Evolutionary conservation across 2,888 invertebrate species (phyloP).

Genomic region (Diarsia mendica): DNA sequence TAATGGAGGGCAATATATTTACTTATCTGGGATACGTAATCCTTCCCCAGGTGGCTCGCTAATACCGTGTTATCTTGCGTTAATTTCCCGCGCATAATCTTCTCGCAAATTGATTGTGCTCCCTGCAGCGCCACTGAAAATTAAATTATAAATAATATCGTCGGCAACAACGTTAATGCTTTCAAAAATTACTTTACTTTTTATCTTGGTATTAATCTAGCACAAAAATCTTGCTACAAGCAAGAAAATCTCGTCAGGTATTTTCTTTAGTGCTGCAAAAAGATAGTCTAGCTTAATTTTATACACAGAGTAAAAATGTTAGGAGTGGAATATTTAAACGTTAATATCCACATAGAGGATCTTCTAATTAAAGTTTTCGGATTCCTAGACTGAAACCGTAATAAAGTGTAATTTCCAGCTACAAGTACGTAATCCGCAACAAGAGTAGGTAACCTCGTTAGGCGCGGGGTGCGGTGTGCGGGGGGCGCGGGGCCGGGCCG

Average conservation of each 20-base stretch:
- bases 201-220: constrained; percentile 51
- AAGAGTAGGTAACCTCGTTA: constrained; percentile 74
- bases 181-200: constrained; percentile 48
- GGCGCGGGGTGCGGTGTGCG: constrained; percentile 47
- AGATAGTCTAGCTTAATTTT: constrained; percentile 43
- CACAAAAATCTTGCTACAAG: constrained; percentile 42
- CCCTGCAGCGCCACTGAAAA: constrained; percentile 65
- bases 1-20: constrained; percentile 84
- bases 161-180: constrained; percentile 53
- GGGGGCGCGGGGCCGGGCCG: constrained; percentile 51
- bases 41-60: constrained; percentile 84
- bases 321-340: constrained; percentile 42
- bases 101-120: constrained; percentile 82
- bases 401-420: constrained; percentile 71
- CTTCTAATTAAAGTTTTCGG: constrained; percentile 66
- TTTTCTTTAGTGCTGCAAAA: constrained; percentile 34
- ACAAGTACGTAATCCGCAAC: constrained; percentile 68
- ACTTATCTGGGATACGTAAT: constrained; percentile 83
- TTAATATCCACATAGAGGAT: constrained; percentile 56
- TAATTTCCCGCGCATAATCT: constrained; percentile 84
- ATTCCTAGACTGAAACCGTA: constrained; percentile 66
- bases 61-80: constrained; percentile 84
- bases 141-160: constrained; percentile 71
- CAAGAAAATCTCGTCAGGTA: constrained; percentile 29
- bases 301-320: constrained; percentile 42